Conservation (phyloP, 2,113 vertebrate species). For the Tympanuchus pallidicinctus region DNA sequence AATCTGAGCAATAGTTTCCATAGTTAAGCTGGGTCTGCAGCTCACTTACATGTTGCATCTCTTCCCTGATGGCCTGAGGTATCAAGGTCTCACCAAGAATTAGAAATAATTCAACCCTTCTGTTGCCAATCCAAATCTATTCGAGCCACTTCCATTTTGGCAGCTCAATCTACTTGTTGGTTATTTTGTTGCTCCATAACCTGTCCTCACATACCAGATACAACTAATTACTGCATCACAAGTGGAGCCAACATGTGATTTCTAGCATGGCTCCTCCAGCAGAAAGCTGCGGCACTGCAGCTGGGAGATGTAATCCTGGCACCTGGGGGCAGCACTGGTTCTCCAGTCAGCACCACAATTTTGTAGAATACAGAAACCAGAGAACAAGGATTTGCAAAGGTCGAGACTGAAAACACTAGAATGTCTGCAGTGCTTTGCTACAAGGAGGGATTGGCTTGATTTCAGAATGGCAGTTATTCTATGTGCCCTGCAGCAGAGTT, state of each 20-base stretch:
- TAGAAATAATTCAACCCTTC: too few species aligned
- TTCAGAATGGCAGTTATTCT: neutral
- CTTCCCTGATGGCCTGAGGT: too few species aligned
- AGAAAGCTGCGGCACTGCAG: neutral
- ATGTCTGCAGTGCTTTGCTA: neutral
- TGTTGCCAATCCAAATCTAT: too few species aligned
- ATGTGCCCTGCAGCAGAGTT: neutral
- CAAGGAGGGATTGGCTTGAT: neutral
- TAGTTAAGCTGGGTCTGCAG: too few species aligned
- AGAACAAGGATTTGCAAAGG: neutral
- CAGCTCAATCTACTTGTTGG: too few species aligned
- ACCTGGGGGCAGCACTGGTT: neutral
- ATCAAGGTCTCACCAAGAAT: too few species aligned
- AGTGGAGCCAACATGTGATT: neutral
- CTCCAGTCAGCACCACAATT: neutral
- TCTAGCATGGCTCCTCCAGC: too few species aligned
- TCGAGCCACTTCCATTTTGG: too few species aligned
- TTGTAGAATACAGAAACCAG: rapidly evolving
- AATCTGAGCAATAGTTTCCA: too few species aligned
- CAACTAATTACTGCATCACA: neutral
- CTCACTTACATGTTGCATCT: too few species aligned
- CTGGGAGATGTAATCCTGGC: neutral
- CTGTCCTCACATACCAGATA: neutral
- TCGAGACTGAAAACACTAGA: neutral
- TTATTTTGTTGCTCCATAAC: neutral